Conservation (phyloP, 2,797 vertebrate species). For the Poeciliopsis turneri region DNA sequence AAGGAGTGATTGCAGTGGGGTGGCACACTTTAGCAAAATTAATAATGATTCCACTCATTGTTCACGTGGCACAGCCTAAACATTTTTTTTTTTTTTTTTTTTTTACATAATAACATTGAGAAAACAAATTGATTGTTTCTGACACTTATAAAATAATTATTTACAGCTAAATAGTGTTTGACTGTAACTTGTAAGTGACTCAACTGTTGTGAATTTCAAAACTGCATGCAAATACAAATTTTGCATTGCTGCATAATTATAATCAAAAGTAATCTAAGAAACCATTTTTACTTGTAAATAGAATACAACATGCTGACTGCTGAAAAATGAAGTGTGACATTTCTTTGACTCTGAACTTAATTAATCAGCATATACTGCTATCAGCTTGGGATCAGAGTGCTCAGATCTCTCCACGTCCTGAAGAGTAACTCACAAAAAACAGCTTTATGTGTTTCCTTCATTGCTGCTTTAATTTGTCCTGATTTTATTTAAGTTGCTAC, state of each 20-base stretch:
- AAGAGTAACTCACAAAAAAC: constrained; percentile 18
- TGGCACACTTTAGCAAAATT: not conserved
- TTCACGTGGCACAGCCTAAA: too few species aligned
- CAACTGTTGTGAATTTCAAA: not conserved
- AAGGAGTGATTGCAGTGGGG: not conserved
- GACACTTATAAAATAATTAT: not conserved
- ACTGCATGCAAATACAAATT: not conserved
- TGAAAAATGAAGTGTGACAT: constrained; percentile 5
- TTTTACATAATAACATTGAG: not conserved
- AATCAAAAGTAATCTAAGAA: not conserved
- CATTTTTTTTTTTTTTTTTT: too few species aligned
- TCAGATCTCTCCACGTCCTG: constrained; percentile 9
- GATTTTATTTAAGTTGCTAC: constrained; percentile 7
- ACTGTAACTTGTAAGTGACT: not conserved
- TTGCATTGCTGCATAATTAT: not conserved
- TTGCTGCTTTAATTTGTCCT: constrained; percentile 8
- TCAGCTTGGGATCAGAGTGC: constrained; percentile 23
- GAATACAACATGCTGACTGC: not conserved
- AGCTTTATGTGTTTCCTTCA: constrained; percentile 2
- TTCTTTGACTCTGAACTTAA: constrained; percentile 19
- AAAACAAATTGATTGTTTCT: not conserved
- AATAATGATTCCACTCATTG: not conserved
- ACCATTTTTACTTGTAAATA: not conserved
- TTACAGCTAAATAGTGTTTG: not conserved
- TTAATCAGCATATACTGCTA: constrained; percentile 18